Evolutionary conservation across 1,140 invertebrate genomes (phyloP), one percentile per base, ranked within the genome.

Genomic region (Caenorhabditis inopinata): DNA sequence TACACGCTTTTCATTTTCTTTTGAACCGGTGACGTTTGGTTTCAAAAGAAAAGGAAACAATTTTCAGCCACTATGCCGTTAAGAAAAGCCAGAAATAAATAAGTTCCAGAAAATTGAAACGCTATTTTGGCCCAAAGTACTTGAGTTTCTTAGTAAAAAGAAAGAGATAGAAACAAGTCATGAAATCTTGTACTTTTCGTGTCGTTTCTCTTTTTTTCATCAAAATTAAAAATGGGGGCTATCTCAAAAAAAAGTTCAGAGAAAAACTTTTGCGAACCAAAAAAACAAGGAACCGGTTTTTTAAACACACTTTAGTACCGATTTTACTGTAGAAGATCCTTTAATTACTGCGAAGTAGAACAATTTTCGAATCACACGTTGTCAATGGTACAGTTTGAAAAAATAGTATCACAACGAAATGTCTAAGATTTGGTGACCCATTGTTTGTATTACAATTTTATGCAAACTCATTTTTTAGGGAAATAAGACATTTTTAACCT

Each of bases 321-420:
- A 38, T 68, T 38, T 12, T 9, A 27, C 25, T 3, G 16, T 11
- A 16, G n/a, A 68, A 35, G 2, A 68, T 68, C 58, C 58, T 29
- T 68, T 68, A 68, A 68, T 68, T 68, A 32, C 38, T n/a, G 58
- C 58, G 32, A 21, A 68, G 38, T 38, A 68, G 38, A 68, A 42
- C 32, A 21, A 42, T 42, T 68, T 68, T 1, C 35, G 32, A 68
- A 68, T 68, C 32, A 21, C 18, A 38, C 32, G 32, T 42, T 68
- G n/a, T n/a, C 6, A 2, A 0, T n/a, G n/a, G n/a, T n/a, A n/a
- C n/a, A n/a, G n/a, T n/a, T n/a, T n/a, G 14, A 42, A 42, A 42
- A 42, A 42, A 42, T 42, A 42, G 38, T 5, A 42, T 5, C n/a
- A n/a, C n/a, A n/a, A n/a, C n/a, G n/a, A n/a, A n/a, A n/a, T n/a